Evolutionary conservation across 2,113 vertebrate genomes (phyloP).

Genomic region (Tiliqua scincoides): DNA sequence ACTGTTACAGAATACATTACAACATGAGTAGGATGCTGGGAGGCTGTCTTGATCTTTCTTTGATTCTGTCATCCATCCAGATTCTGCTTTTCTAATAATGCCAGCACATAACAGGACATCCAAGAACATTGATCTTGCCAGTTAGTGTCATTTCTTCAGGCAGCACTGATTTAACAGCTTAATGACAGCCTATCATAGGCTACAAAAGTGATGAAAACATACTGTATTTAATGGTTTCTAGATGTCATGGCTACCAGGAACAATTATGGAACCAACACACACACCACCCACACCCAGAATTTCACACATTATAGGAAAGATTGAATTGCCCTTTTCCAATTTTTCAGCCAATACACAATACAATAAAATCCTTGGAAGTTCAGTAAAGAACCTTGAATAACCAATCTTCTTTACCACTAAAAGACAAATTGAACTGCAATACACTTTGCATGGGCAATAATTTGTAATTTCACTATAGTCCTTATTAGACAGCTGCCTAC

Average conservation of each 20-base stretch:
- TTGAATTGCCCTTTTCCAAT: slow-evolving; percentile 46
- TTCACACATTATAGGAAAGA: slow-evolving; percentile 26
- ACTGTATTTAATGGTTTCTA: slow-evolving; percentile 27
- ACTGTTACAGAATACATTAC: slow-evolving; percentile 21
- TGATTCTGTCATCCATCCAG: neutral
- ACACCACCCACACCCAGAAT: neutral
- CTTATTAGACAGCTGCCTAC: neutral
- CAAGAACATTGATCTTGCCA: slow-evolving; percentile 45
- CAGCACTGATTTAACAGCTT: slow-evolving; percentile 53
- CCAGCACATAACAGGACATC: slow-evolving; percentile 13
- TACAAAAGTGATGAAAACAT: slow-evolving; percentile 50
- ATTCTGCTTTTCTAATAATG: slow-evolving; percentile 39
- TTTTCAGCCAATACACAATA: slow-evolving; percentile 34
- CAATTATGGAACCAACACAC: neutral
- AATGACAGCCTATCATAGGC: slow-evolving; percentile 54
- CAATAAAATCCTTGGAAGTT: slow-evolving; percentile 49
- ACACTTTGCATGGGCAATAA: neutral
- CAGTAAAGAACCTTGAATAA: slow-evolving; percentile 40
- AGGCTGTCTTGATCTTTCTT: slow-evolving; percentile 7
- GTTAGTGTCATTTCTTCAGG: slow-evolving; percentile 52
- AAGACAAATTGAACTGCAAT: slow-evolving; percentile 22
- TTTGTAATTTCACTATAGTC: neutral
- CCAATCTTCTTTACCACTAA: slow-evolving; percentile 49
- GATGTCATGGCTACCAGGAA: neutral
- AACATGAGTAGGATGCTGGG: slow-evolving; percentile 27